phyloP scores from a whole-genome alignment of 2,113 vertebrate genomes.

The Noctilio leporinus region DNA sequence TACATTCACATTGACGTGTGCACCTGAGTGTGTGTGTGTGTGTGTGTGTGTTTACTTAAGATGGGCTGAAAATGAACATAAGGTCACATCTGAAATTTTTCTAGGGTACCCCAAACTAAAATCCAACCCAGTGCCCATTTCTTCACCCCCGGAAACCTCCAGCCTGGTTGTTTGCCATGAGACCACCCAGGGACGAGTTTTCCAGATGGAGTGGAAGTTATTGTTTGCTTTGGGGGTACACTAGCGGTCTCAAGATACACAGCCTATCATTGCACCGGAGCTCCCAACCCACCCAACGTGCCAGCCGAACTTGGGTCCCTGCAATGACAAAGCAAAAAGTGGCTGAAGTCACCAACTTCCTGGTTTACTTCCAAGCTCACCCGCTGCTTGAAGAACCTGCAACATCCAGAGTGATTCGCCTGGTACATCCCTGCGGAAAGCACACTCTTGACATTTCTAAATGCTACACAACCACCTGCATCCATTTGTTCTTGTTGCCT shows the following conservation, averaged over 20 bases:
- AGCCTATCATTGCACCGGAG: rapidly evolving
- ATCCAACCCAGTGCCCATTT: not conserved
- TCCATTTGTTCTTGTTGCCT: not conserved
- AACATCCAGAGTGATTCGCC: rapidly evolving
- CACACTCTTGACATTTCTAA: not conserved
- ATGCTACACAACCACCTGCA: rapidly evolving
- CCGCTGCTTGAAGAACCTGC: not conserved
- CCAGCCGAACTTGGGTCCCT: not conserved
- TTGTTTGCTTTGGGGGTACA: not conserved
- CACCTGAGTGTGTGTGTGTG: rapidly evolving
- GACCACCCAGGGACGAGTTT: not conserved
- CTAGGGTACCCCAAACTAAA: not conserved
- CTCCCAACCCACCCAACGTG: not conserved
- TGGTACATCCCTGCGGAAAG: rapidly evolving
- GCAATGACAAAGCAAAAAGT: not conserved
- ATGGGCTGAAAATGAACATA: not conserved
- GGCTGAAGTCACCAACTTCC: not conserved
- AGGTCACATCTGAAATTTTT: rapidly evolving
- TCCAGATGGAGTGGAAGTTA: not conserved
- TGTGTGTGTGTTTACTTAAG: too few relatives aligned
- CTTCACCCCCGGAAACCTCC: not conserved
- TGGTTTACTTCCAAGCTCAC: not conserved
- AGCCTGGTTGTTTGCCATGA: not conserved
- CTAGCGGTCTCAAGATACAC: not conserved
- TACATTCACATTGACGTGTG: rapidly evolving